These are phyloP conservation scores for Daubentonia madagascariensis DNA, from an alignment of 2,113 vertebrate genomes.

Conservation along the genomic window DNA sequence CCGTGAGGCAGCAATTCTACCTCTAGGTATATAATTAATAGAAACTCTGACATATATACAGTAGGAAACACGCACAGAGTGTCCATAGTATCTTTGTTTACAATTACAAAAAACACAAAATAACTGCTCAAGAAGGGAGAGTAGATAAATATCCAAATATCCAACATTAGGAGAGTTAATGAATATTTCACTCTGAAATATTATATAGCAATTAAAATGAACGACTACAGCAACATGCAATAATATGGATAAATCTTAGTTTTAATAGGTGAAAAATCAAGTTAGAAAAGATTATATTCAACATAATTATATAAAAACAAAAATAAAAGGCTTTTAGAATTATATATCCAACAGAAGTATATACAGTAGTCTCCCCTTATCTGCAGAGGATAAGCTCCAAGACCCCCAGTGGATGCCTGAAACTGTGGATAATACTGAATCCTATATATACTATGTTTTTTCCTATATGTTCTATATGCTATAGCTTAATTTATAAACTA, in stretches of 20 bases:
- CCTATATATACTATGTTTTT: background rate
- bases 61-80: background rate
- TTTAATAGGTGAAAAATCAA: background rate
- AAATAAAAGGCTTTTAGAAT: background rate
- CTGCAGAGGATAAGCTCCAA: background rate
- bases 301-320: background rate
- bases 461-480: background rate
- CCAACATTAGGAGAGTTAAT: background rate
- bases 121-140: background rate
- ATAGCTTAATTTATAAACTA: background rate
- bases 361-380: background rate
- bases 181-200: background rate
- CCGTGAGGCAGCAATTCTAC: background rate
- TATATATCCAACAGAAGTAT: background rate
- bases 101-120: background rate
- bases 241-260: background rate
- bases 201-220: background rate
- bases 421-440: background rate
- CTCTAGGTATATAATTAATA: background rate
- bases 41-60: background rate
- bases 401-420: background rate
- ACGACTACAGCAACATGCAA: background rate
- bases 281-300: slow-evolving; percentile 1
- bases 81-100: background rate
- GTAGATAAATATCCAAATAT: background rate